Conservation (phyloP, 1,140 invertebrate species). For the Helicorthomorpha holstii region DNA sequence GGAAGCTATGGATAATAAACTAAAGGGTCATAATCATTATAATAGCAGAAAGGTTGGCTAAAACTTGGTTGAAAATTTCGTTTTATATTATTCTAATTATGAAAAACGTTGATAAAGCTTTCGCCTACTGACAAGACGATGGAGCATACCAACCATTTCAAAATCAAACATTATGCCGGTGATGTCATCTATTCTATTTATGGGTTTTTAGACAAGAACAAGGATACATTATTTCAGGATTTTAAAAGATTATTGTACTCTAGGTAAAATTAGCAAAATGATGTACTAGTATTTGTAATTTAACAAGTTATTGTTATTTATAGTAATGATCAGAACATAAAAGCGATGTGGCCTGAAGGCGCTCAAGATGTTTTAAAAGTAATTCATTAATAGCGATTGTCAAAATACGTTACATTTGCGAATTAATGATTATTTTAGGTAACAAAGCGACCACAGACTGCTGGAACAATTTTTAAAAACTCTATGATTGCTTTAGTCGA, state of each 20-base stretch:
- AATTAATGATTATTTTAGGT: conserved; percentile 38
- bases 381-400: conserved; percentile 5
- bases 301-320: conserved; percentile 7
- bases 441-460: conserved; percentile 80
- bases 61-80: not conserved
- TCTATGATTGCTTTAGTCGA: conserved; percentile 82
- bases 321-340: conserved; percentile 34
- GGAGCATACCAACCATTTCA: conserved; percentile 23
- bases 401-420: not conserved
- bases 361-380: conserved; percentile 72
- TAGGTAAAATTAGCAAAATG: conserved; percentile 22
- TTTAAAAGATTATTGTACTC: conserved; percentile 77
- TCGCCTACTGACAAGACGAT: conserved; percentile 27
- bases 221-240: conserved; percentile 86
- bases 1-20: conserved; percentile 81
- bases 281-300: not conserved
- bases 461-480: conserved; percentile 82
- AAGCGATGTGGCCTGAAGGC: conserved; percentile 89
- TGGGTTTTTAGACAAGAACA: conserved; percentile 92
- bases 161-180: conserved; percentile 74
- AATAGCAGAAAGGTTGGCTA: conserved; percentile 51
- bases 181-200: conserved; percentile 79
- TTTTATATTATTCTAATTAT: not conserved
- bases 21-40: conserved; percentile 75
- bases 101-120: conserved; percentile 15